These are phyloP conservation scores for Octopus sinensis DNA, from an alignment of 1,140 invertebrate genomes.

Conservation along the genomic window DNA sequence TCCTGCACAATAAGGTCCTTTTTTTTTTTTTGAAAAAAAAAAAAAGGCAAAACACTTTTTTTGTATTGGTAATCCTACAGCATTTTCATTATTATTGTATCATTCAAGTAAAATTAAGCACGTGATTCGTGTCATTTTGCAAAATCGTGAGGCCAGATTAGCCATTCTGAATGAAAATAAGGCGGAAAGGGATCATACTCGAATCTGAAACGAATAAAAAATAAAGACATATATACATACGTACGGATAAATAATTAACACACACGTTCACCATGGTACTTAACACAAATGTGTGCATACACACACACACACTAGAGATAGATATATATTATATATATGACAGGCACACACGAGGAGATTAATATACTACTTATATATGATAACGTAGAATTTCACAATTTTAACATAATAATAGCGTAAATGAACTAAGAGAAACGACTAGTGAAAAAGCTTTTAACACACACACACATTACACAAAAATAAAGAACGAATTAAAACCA, in stretches of 20 bases:
- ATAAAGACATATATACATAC: background rate
- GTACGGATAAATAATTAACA: background rate
- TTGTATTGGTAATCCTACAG: background rate
- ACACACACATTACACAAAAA: too few species aligned
- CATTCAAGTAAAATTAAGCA: background rate
- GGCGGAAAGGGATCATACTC: background rate
- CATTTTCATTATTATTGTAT: background rate
- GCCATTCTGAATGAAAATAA: background rate
- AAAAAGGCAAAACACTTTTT: too few species aligned
- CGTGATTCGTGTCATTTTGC: background rate
- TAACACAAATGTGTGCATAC: background rate
- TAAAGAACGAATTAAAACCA: too few species aligned
- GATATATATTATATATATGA: background rate
- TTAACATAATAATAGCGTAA: too few species aligned
- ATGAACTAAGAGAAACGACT: too few species aligned
- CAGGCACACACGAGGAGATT: background rate
- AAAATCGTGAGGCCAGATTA: background rate
- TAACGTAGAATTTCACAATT: too few species aligned
- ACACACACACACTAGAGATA: background rate
- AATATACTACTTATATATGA: background rate
- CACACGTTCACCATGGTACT: background rate
- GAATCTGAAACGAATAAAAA: conserved; percentile 5
- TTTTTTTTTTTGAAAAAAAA: too few species aligned
- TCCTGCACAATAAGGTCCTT: background rate
- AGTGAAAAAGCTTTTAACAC: too few species aligned